A percentile compares a stretch with the other conserved stretches of the same genome.
Evolutionary conservation across 2,888 invertebrate genomes (phyloP).

Genomic region (Philopedon plagiatum): DNA sequence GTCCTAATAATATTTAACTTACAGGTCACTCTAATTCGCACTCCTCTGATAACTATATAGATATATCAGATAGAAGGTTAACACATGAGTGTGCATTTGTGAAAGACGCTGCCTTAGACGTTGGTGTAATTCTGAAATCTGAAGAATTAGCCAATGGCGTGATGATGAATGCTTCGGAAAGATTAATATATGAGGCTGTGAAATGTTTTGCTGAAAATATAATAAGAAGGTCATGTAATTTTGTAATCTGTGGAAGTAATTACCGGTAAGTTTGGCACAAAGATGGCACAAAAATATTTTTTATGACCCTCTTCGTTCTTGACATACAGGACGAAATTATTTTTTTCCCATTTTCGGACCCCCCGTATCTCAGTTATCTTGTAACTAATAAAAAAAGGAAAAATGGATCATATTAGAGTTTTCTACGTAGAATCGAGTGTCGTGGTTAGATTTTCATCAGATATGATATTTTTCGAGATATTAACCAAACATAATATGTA

Average conservation of each 20-base stretch:
- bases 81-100: slow-evolving; percentile 65
- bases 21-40: slow-evolving; percentile 17
- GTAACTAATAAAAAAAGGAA: too few species aligned
- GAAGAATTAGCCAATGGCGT: slow-evolving; percentile 70
- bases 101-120: slow-evolving; percentile 67
- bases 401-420: too few species aligned
- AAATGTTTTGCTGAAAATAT: slow-evolving; percentile 72
- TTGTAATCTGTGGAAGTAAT: slow-evolving; percentile 57
- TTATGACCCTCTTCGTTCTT: neutral
- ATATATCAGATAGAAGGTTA: slow-evolving; percentile 35
- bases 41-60: slow-evolving; percentile 5
- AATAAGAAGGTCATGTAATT: slow-evolving; percentile 61
- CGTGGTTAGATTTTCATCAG: too few species aligned
- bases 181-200: slow-evolving; percentile 71
- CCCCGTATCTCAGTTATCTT: too few species aligned
- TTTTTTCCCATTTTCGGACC: too few species aligned
- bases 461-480: too few species aligned
- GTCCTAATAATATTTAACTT: slow-evolving; percentile 11
- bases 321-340: too few species aligned
- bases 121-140: slow-evolving; percentile 67
- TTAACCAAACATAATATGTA: too few species aligned
- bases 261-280: slow-evolving; percentile 58
- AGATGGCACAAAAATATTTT: too few species aligned
- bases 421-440: too few species aligned
- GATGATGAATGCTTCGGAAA: slow-evolving; percentile 68